Evolutionary conservation across 2,797 vertebrate genomes (phyloP), one percentile per base, ranked within the genome.

Genomic region (Phoxinus dragarum): DNA sequence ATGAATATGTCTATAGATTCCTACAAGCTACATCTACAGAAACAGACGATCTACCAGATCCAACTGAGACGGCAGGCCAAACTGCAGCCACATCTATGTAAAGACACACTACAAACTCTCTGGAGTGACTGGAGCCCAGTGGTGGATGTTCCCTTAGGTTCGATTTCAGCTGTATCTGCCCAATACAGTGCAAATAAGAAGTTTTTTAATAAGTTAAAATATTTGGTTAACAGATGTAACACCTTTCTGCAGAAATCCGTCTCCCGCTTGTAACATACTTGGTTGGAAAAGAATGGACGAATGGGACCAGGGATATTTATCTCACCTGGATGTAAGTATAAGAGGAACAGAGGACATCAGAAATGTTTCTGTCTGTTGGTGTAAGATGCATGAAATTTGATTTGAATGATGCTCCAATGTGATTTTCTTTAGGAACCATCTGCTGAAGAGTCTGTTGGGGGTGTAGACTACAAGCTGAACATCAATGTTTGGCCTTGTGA

Each of bases 91-190:
- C 0, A 0, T 36, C 38, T 8, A 34, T 84, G 82, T 59, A 6
- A 40, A 9, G 49, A 78, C 19, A 34, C 82, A 47, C 34, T 10
- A 42, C n/a, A 69, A n/a, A 27, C 49, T 42, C 86, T 93, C 79
- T 95, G 95, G 95, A 95, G 95, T 36, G 56, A 90, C 71, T 95
- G 95, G 94, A 93, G 92, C 78, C 40, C 61, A 14, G 36, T 47
- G 8, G 14, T 91, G 47, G 79, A 31, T 40, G 91, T 93, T 86
- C 94, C 95, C 86, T 88, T 91, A 91, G 93, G 95, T 96, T 59
- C 91, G 36, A 66, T 27, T 64, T 42, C 17, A 82, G 34, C 52
- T 54, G 4, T 5, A 14, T 16, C 36, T 69, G 34, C 16, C 16
- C 44, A 68, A 40, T 1, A 54, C 44, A 52, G 27, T 66, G 59